Evolutionary conservation across 1,140 invertebrate species (phyloP).

Genomic region (Pseudomyrmex gracilis): DNA sequence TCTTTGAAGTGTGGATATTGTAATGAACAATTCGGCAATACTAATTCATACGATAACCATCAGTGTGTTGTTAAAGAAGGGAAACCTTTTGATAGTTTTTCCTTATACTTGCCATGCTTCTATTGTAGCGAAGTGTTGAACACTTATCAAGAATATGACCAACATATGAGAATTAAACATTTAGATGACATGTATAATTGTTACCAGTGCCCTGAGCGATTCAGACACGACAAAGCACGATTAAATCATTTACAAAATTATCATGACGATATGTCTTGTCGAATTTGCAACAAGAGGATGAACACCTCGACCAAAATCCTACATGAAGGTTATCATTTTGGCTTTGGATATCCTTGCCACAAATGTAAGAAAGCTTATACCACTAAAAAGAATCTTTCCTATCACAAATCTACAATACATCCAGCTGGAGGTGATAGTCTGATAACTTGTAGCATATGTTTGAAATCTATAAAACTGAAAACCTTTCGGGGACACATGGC

Average conservation of each 20-base stretch:
- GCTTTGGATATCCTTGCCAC: conserved; percentile 80
- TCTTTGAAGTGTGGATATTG: conserved; percentile 76
- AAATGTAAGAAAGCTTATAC: conserved; percentile 75
- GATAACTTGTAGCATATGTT: conserved; percentile 66
- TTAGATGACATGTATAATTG: conserved; percentile 71
- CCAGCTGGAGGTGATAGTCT: conserved; percentile 10
- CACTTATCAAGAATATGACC: conserved; percentile 70
- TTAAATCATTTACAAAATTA: conserved; percentile 66
- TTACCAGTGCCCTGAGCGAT: conserved; percentile 74
- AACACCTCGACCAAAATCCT: conserved; percentile 61
- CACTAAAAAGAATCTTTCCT: neutral
- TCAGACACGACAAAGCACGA: conserved; percentile 61
- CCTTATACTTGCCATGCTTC: conserved; percentile 67
- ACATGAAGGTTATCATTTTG: conserved; percentile 79
- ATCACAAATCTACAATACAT: conserved; percentile 25
- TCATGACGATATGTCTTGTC: conserved; percentile 69
- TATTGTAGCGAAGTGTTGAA: conserved; percentile 59
- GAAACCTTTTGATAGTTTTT: conserved; percentile 61
- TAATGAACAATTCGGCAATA: conserved; percentile 59
- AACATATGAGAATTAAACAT: conserved; percentile 73
- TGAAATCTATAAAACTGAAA: conserved; percentile 61
- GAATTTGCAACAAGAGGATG: conserved; percentile 70
- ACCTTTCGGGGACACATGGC: conserved; percentile 61
- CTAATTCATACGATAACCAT: conserved; percentile 68
- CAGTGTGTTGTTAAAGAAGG: conserved; percentile 64